Base-by-base conservation (phyloP, 2,113 vertebrate genomes). In the Otis tarda region DNA sequence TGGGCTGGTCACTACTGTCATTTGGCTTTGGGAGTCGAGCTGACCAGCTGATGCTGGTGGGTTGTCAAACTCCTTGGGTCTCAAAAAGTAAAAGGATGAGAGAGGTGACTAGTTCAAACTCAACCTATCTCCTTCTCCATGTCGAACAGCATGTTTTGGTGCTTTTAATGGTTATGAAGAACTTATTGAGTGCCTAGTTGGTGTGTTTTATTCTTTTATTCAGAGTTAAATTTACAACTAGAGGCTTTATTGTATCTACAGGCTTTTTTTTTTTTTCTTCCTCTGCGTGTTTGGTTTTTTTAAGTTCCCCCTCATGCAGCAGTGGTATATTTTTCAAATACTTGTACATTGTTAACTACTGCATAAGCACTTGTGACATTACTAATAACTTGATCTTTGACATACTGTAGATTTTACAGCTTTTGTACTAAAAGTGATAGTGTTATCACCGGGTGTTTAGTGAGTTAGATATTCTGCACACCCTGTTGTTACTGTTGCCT, bases 1-100 rank as follows among this genome's bases (percentile, higher is more conserved):
- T 59, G 71, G 52, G n/a, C 47, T 59, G 41, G 25, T 56, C 13
- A 1, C 20, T 59, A 0, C 52, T 53, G 60, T n/a, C 0, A 0
- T 49, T 60, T 59, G 12, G 61, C 55, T 61, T 56, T 20, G n/a
- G 73, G 47, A 75, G 7, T 74, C 4, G 18, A 68, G 49, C 43
- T 67, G 67, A 27, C 23, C 16, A 31, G 45, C 52, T 83, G 23
- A 45, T 74, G 19, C 27, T 50, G 41, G 10, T 7, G 5, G 6
- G 14, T 37, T 64, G 9, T 67, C 57, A 59, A 57, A 75, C 25
- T 70, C 21, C 15, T 59, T 20, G 4, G 7, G 28, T 60, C 31
- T 25, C 23, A 71, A 63, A 86, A 79, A 75, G 20, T 20, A 56
- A 53, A 50, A 27, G 31, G 14, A 70, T 21, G 16, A 67, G 55